Evolutionary conservation across 64 coral and sea anemone species (phyloP), one percentile per base, ranked within the genome.

Genomic region (Anthopleura sola): DNA sequence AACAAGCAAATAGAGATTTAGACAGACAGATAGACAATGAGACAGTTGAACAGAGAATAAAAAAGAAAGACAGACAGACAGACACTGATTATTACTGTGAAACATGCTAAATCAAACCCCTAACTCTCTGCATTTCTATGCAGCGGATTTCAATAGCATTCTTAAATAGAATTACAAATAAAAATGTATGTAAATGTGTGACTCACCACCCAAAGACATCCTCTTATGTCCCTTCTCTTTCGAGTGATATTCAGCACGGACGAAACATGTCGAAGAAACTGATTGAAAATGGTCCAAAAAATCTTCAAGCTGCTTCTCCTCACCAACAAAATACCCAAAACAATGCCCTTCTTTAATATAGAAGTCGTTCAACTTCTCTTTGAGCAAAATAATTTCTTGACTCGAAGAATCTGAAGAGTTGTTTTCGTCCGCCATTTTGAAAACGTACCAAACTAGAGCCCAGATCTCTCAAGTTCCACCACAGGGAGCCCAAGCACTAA

Each of bases 191-290:
- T n/a, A n/a, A n/a, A n/a, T n/a, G n/a, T 2, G 4, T 44, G 2
- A 28, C 37, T 16, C 21, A 76, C 76, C 76, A 5, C n/a, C 36
- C 19, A 44, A 24, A 44, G 76, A 79, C 6, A 44, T 44, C 20
- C 76, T 32, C 15, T 79, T 48, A 37, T 79, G 76, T 6, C 76
- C 76, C 26, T 48, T 79, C 24, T 79, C 76, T 26, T 79, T 79
- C 18, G 76, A 79, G 19, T 79, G 36, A 49, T 20, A 44, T 48
- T 38, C 44, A 48, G 36, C 21, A 15, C 24, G 36, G 6, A 79
- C 26, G 26, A 79, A 79, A 33, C 76, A 79, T 3, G 76, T 79
- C 13, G 76, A 79, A 26, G 37, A 48, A 26, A 46, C 34, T 19
- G 34, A 23, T 13, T 79, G 76, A 46, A 79, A 5, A 23, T 40